phyloP scores from a whole-genome alignment of 2,888 invertebrate species.

The Brachycybe producta region DNA sequence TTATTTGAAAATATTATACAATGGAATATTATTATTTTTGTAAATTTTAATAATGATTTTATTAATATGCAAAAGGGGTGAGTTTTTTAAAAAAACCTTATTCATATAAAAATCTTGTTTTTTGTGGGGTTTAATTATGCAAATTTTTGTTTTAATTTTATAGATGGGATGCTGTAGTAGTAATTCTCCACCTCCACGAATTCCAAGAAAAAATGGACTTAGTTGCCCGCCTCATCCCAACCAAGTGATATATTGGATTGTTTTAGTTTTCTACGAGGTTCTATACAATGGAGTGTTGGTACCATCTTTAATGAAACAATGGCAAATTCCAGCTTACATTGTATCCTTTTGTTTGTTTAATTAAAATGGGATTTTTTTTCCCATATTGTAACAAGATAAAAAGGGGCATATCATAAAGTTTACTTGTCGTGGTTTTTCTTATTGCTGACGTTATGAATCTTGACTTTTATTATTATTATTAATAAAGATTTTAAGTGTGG shows the following conservation, averaged over 20 bases:
- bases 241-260: constrained; percentile 71
- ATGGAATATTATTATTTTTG: too few species aligned
- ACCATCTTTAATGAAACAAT: constrained; percentile 51
- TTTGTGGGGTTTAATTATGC: not conserved
- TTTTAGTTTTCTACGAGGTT: constrained; percentile 57
- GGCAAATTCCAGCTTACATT: constrained; percentile 46
- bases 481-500: constrained; percentile 29
- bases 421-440: too few species aligned
- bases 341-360: constrained; percentile 32
- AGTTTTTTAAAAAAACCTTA: too few species aligned
- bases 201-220: constrained; percentile 18
- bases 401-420: too few species aligned
- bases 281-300: constrained; percentile 44
- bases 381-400: too few species aligned
- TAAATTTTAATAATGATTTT: too few species aligned
- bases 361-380: not conserved
- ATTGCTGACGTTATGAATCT: too few species aligned
- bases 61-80: too few species aligned
- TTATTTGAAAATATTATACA: too few species aligned
- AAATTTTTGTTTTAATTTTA: not conserved
- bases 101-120: too few species aligned
- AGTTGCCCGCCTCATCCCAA: constrained; percentile 62
- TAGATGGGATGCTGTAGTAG: constrained; percentile 10
- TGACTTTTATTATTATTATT: too few species aligned
- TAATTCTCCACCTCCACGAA: constrained; percentile 10